These are phyloP conservation scores for Octodon degus DNA, from an alignment of 2,113 vertebrate genomes.

Conservation along the genomic window DNA sequence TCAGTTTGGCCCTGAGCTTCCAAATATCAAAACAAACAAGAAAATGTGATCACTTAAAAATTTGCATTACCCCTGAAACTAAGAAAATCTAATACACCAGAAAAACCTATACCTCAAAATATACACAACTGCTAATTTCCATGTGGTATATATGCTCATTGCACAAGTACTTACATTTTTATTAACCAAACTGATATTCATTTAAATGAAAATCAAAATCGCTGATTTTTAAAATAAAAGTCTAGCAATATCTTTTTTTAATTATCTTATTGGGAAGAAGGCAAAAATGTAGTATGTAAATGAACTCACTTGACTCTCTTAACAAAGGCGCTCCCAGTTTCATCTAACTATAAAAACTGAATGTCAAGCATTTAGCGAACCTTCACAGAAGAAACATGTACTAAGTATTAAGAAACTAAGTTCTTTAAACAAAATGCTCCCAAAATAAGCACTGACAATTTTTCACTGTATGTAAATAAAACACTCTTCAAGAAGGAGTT, in stretches of 20 bases:
- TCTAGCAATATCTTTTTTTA: conserved; percentile 28
- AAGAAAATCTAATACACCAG: not conserved
- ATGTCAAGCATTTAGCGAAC: not conserved
- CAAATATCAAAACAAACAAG: conserved; percentile 10
- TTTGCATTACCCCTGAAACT: not conserved
- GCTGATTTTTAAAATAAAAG: conserved; percentile 50
- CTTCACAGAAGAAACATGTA: not conserved
- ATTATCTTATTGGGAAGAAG: not conserved
- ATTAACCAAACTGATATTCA: conserved; percentile 27
- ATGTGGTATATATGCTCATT: not conserved
- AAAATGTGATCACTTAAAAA: conserved; percentile 48
- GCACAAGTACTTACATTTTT: conserved; percentile 35
- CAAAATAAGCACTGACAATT: conserved; percentile 18
- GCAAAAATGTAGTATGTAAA: conserved; percentile 51
- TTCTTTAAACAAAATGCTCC: conserved; percentile 44
- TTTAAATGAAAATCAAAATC: conserved; percentile 8
- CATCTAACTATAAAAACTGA: conserved; percentile 36
- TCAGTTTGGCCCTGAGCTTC: conserved; percentile 1
- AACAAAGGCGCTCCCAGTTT: conserved; percentile 21
- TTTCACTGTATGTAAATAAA: conserved; percentile 50
- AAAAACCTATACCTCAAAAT: not conserved
- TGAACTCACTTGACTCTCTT: conserved; percentile 45
- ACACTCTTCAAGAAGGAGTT: rapidly evolving
- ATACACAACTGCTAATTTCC: not conserved
- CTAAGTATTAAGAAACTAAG: conserved; percentile 39